These are phyloP conservation scores for Parelbella ahira DNA, from an alignment of 2,888 invertebrate genomes.

Conservation along the genomic window DNA sequence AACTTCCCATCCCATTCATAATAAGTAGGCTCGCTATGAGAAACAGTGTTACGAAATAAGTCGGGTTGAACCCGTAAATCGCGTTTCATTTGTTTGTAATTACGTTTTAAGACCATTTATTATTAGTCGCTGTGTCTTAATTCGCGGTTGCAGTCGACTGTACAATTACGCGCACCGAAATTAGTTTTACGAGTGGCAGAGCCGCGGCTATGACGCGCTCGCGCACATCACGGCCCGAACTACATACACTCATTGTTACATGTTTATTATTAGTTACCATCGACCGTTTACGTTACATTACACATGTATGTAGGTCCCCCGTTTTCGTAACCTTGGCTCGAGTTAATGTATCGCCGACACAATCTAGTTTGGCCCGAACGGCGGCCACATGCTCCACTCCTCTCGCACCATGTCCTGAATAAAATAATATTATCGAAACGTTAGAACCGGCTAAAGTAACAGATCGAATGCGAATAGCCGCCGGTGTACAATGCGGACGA, in stretches of 20 bases:
- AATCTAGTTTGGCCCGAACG: slow-evolving; percentile 25
- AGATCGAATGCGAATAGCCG: slow-evolving; percentile 10
- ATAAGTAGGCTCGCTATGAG: too few species aligned
- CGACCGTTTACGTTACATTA: slow-evolving; percentile 57
- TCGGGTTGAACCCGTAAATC: too few species aligned
- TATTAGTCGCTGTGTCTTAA: slow-evolving; percentile 38
- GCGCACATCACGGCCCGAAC: slow-evolving; percentile 59
- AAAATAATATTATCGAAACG: slow-evolving; percentile 24
- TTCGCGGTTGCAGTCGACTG: slow-evolving; percentile 44
- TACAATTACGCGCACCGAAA: slow-evolving; percentile 56
- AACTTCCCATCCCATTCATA: too few species aligned
- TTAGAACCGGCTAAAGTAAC: slow-evolving; percentile 19
- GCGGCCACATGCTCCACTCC: slow-evolving; percentile 16
- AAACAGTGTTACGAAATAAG: too few species aligned
- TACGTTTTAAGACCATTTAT: slow-evolving; percentile 31
- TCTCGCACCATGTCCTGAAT: slow-evolving; percentile 21
- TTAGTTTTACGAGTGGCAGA: slow-evolving; percentile 73
- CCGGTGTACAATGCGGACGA: slow-evolving; percentile 34
- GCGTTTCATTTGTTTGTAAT: slow-evolving; percentile 28
- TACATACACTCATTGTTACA: slow-evolving; percentile 63
- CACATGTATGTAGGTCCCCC: slow-evolving; percentile 49
- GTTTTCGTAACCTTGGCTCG: slow-evolving; percentile 62
- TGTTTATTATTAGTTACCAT: slow-evolving; percentile 71
- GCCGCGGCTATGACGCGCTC: slow-evolving; percentile 59
- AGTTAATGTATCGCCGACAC: slow-evolving; percentile 38